These are phyloP conservation scores for Esox masquinongy DNA, from an alignment of 2,797 vertebrate genomes.

Conservation along the genomic window DNA sequence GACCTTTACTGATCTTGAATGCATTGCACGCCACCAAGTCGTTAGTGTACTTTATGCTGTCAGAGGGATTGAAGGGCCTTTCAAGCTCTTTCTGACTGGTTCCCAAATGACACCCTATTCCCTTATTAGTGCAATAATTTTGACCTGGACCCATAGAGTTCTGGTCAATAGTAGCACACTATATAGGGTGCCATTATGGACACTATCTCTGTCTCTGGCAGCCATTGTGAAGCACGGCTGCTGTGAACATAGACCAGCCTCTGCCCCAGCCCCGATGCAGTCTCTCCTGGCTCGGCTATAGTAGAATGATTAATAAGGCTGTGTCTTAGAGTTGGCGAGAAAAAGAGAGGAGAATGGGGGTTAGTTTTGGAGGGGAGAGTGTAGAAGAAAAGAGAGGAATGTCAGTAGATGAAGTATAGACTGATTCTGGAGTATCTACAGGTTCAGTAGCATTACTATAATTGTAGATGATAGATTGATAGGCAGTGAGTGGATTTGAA, in stretches of 20 bases:
- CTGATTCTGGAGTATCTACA: neutral
- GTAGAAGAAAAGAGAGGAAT: conserved; percentile 30
- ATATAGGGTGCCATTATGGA: conserved; percentile 10
- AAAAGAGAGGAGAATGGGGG: conserved; percentile 3
- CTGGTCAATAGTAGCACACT: conserved; percentile 30
- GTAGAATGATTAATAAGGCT: conserved; percentile 53
- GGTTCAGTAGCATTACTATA: neutral
- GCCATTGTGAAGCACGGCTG: conserved; percentile 42
- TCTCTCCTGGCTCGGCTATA: conserved; percentile 3
- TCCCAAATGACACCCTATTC: too few species aligned
- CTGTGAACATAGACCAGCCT: conserved; percentile 51
- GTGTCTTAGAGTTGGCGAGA: neutral
- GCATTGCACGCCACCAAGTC: too few species aligned
- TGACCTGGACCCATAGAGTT: conserved; percentile 22
- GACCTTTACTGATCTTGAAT: too few species aligned
- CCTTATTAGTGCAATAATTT: too few species aligned
- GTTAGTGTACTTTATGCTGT: too few species aligned
- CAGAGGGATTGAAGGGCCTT: neutral
- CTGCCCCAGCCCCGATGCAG: neutral
- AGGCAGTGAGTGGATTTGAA: conserved; percentile 41
- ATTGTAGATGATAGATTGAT: conserved; percentile 20
- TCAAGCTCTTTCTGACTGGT: conserved; percentile 16
- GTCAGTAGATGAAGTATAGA: conserved; percentile 12
- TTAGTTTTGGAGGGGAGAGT: neutral
- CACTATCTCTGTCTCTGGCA: conserved; percentile 48